Base-by-base conservation (phyloP, 2,888 invertebrate genomes). In the Sabellastarte sp. region DNA sequence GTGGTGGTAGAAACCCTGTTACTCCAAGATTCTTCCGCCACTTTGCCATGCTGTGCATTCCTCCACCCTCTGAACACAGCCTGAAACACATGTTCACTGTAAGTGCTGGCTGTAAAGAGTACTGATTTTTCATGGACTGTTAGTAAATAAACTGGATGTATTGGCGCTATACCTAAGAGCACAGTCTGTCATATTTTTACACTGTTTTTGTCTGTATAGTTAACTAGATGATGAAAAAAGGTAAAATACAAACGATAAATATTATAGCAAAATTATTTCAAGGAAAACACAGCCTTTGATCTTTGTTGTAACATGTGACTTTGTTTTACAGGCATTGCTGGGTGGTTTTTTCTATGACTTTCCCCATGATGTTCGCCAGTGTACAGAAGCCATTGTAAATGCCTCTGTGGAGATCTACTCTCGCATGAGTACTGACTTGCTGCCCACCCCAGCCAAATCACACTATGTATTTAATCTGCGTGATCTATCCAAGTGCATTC, bases 291-390 rank as follows among this genome's bases (percentile, higher is more conserved):
- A n/a, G n/a, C n/a, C n/a, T n/a, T n/a, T n/a, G n/a, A n/a, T n/a
- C n/a, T n/a, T n/a, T n/a, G n/a, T n/a, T n/a, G n/a, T n/a, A n/a
- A n/a, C n/a, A n/a, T n/a, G n/a, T n/a, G n/a, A n/a, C 5, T 41
- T 61, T 52, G 55, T 61, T 57, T 69, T 70, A 3, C 70, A 83
- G 83, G 77, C 81, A 0, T 91, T 91, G 67, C 80, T 91, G 68
- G 85, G 85, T 72, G 93, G 93, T 0, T 94, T 93, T 80, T 86
- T 94, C 76, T 86, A 87, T 69, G 91, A 92, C 66, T 94, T 94
- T 81, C 87, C 90, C 0, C 85, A 88, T 2, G 88, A 76, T 15
- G 82, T 84, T 2, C 73, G 80, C 15, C 78, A 81, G 63, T 76
- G 77, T 57, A 75, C 77, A 4, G 83, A 82, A 57, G 63, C 75